phyloP scores from a whole-genome alignment of 1,140 invertebrate genomes.

The Aleiodes sp. region DNA sequence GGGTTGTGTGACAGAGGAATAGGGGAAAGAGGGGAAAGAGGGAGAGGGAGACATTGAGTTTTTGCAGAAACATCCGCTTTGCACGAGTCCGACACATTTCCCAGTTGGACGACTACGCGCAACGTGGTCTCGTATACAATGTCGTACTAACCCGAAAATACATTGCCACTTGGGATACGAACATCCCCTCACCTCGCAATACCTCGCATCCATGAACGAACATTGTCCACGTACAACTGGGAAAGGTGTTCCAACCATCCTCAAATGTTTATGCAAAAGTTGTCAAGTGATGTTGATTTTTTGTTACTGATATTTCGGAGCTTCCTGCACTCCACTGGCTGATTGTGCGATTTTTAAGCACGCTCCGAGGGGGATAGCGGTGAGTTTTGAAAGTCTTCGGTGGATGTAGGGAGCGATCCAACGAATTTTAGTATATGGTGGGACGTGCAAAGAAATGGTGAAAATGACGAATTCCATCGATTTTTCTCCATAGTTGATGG shows the following conservation, averaged over 20 bases:
- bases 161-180: conserved; percentile 11
- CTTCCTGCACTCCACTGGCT: too few relatives aligned
- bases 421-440: too few relatives aligned
- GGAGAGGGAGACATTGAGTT: neutral
- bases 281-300: conserved; percentile 14
- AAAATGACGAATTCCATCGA: too few relatives aligned
- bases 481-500: too few relatives aligned
- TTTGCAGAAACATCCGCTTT: conserved; percentile 23
- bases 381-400: too few relatives aligned
- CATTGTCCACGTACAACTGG: conserved; percentile 15
- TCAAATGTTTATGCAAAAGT: neutral
- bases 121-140: conserved; percentile 3
- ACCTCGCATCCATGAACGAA: neutral
- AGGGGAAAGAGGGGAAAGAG: neutral
- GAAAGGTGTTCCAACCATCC: conserved; percentile 1
- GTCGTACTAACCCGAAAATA: conserved; percentile 12
- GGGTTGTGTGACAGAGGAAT: too few relatives aligned
- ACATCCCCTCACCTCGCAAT: neutral
- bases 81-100: conserved; percentile 33
- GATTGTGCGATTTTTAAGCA: too few relatives aligned
- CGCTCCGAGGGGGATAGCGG: too few relatives aligned
- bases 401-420: too few relatives aligned
- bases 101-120: conserved; percentile 34
- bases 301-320: too few relatives aligned
- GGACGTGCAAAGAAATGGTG: too few relatives aligned